A percentile compares a stretch with the other conserved stretches of the same genome.
Conservation (phyloP, 2,113 vertebrate genomes). For the Phasianus colchicus region DNA sequence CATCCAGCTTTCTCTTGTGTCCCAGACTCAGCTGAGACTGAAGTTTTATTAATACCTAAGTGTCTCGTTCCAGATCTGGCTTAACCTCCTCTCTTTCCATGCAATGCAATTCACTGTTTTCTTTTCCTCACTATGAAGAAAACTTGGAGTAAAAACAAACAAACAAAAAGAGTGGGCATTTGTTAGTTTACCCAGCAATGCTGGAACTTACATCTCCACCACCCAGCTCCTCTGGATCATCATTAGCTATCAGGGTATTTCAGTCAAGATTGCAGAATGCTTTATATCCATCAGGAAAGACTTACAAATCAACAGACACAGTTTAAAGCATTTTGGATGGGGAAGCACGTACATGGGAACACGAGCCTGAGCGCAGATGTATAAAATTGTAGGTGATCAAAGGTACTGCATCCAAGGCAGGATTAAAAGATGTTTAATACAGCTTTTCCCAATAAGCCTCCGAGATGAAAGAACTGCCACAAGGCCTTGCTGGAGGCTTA, state of each 20-base stretch:
- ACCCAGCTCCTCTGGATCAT: background rate
- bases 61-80: background rate
- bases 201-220: background rate
- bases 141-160: background rate
- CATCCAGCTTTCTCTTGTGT: background rate
- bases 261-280: slow-evolving; percentile 1
- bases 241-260: background rate
- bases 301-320: slow-evolving; percentile 31
- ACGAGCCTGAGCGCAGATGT: slow-evolving; percentile 36
- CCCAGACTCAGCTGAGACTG: background rate
- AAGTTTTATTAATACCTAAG: background rate
- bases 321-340: slow-evolving; percentile 59
- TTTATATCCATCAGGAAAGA: slow-evolving; percentile 17
- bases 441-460: slow-evolving; percentile 73
- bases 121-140: background rate
- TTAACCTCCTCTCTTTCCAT: background rate
- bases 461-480: slow-evolving; percentile 74
- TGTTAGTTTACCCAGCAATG: background rate
- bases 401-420: slow-evolving; percentile 66
- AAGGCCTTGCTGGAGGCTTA: slow-evolving; percentile 70
- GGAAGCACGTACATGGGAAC: slow-evolving; percentile 18
- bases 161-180: background rate
- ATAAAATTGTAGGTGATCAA: slow-evolving; percentile 73
- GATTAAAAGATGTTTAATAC: slow-evolving; percentile 74
- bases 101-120: background rate